Evolutionary conservation across 2,797 vertebrate species (phyloP).

Genomic region (Fistularia commersonii): DNA sequence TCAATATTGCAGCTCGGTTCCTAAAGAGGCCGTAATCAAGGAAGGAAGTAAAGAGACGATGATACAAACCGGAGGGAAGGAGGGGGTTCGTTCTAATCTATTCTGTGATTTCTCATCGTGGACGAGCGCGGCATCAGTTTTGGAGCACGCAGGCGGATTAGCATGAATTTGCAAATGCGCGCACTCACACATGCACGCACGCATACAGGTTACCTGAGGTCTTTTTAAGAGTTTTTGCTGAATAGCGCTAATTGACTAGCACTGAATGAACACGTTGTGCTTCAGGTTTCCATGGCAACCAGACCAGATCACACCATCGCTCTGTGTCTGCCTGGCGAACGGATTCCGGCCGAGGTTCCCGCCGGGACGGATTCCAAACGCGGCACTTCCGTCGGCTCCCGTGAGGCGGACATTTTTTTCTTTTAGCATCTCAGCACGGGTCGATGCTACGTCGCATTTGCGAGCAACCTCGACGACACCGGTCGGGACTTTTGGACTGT

Average conservation of each 20-base stretch:
- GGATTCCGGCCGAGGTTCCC: too few relatives aligned
- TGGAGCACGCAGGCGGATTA: slow-evolving; percentile 1
- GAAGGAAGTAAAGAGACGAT: slow-evolving; percentile 20
- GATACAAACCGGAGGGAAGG: slow-evolving; percentile 16
- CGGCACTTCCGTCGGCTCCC: too few relatives aligned
- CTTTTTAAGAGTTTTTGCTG: slow-evolving; percentile 6
- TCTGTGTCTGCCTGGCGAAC: too few relatives aligned
- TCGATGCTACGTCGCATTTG: too few relatives aligned
- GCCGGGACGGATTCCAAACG: too few relatives aligned
- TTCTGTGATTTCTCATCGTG: slow-evolving; percentile 11
- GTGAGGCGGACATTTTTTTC: too few relatives aligned
- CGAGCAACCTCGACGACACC: too few relatives aligned
- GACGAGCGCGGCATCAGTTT: slow-evolving; percentile 17
- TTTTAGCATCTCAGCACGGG: too few relatives aligned
- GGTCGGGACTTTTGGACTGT: too few relatives aligned
- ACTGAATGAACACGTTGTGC: slow-evolving; percentile 5
- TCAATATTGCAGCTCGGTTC: slow-evolving; percentile 55
- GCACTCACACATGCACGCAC: background rate
- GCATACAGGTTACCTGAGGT: background rate
- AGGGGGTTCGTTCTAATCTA: slow-evolving; percentile 1
- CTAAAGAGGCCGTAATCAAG: slow-evolving; percentile 48
- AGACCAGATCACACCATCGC: slow-evolving; percentile 1
- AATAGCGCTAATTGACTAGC: background rate
- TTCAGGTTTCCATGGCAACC: background rate
- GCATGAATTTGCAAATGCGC: background rate